A percentile compares a stretch with the other conserved stretches of the same genome.
Evolutionary conservation across 2,888 invertebrate species (phyloP).

Genomic region (Drosophila birchii): DNA sequence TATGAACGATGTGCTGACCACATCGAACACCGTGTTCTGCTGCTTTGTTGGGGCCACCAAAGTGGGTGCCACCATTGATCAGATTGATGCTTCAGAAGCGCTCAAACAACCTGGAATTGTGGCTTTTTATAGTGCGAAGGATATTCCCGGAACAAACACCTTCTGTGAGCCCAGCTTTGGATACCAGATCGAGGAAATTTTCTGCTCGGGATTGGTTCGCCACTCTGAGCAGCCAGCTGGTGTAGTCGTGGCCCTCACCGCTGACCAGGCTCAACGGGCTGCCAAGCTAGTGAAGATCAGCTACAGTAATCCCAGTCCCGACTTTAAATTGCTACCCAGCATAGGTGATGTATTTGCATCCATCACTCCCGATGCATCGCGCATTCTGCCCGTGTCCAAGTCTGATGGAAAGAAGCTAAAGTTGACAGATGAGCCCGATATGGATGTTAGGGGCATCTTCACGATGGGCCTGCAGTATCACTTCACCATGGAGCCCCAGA

Average conservation of each 20-base stretch:
- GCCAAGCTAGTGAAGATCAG: constrained; percentile 86
- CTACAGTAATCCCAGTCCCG: constrained; percentile 82
- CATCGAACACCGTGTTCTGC: constrained; percentile 86
- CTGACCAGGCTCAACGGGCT: constrained; percentile 87
- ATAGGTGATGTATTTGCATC: constrained; percentile 85
- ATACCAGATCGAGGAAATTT: constrained; percentile 83
- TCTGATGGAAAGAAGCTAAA: constrained; percentile 50
- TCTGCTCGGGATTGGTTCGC: constrained; percentile 71
- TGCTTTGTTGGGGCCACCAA: constrained; percentile 87
- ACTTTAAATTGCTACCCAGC: constrained; percentile 77
- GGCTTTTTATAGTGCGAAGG: constrained; percentile 87
- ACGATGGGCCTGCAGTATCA: constrained; percentile 89
- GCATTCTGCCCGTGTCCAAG: constrained; percentile 62
- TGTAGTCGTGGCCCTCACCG: constrained; percentile 88
- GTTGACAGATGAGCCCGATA: constrained; percentile 46
- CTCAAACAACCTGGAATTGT: constrained; percentile 87
- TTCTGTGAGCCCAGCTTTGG: constrained; percentile 86
- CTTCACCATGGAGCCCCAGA: constrained; percentile 91
- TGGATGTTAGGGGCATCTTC: constrained; percentile 85
- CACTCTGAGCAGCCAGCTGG: constrained; percentile 91
- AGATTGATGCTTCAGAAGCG: constrained; percentile 86
- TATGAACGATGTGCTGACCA: constrained; percentile 89
- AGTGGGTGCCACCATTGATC: constrained; percentile 86
- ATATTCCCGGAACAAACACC: constrained; percentile 86
- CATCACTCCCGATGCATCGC: constrained; percentile 54